A percentile compares a stretch with the other conserved stretches of the same genome.
These are phyloP conservation scores for Periophthalmus magnuspinnatus DNA, from an alignment of 2,797 vertebrate genomes.

Conservation along the genomic window DNA sequence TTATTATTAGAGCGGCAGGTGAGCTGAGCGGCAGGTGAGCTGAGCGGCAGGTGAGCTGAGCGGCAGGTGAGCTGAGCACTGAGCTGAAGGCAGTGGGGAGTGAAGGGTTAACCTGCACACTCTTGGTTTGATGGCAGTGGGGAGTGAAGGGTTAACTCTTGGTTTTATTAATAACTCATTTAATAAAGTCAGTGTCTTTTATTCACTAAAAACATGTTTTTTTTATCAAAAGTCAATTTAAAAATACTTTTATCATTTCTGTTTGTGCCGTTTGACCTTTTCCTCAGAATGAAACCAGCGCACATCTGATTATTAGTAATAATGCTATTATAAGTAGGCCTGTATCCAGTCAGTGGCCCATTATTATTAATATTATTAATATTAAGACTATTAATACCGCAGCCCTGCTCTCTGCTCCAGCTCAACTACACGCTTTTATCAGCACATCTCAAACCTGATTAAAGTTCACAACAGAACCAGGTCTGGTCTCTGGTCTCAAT, in stretches of 20 bases:
- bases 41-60: too few species aligned
- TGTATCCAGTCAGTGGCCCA: too few species aligned
- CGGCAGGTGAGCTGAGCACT: too few species aligned
- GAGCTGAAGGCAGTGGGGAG: too few species aligned
- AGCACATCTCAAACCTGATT: too few species aligned
- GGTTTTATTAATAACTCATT: constrained; percentile 9
- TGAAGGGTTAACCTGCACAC: not conserved
- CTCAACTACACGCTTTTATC: too few species aligned
- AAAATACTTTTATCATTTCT: constrained; percentile 10
- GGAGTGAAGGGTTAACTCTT: not conserved
- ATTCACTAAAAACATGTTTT: constrained; percentile 9
- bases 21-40: too few species aligned
- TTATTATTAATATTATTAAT: not conserved
- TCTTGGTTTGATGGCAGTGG: not conserved
- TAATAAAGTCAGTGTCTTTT: constrained; percentile 5
- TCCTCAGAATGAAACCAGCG: not conserved
- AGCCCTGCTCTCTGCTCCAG: too few species aligned
- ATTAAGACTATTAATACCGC: too few species aligned
- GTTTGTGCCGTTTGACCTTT: constrained; percentile 6
- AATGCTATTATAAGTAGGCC: not conserved
- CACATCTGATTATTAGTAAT: not conserved
- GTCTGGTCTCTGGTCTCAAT: too few species aligned
- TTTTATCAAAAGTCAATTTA: constrained; percentile 3
- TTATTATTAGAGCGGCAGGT: too few species aligned
- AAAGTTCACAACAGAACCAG: too few species aligned